Evolutionary conservation across 1,140 invertebrate genomes (phyloP), one percentile per base, ranked within the genome.

Genomic region (Caerostris extrusa): DNA sequence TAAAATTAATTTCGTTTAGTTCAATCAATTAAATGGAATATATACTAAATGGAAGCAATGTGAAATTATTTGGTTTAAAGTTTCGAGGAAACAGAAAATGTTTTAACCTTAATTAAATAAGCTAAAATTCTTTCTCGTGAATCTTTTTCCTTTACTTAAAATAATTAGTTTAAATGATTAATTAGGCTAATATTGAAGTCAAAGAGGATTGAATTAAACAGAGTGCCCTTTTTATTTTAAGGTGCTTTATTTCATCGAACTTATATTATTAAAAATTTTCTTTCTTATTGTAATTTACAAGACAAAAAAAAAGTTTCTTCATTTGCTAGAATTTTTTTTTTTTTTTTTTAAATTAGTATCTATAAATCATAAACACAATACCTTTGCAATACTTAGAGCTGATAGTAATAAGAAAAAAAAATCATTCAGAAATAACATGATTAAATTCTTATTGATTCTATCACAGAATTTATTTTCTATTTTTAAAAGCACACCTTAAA

Each of bases 81-180:
- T 50, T 50, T 53, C 53, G 7, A 12, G 71, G 34, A 7, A 50
- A 77, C 34, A 77, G 71, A 77, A 77, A 77, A 53, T 77, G 50
- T 77, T 50, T 77, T 50, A 77, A 12, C 50, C 50, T 77, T 77
- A 77, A 77, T 77, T 77, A 77, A 77, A 77, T 77, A 34, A 34
- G 34, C 12, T 7, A 77, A 77, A 77, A 77, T 50, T 77, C 71
- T 53, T 77, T 50, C 34, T 12, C 12, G 34, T 50, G 71, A 77
- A 12, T 77, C 50, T 77, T 34, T 50, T 12, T 50, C 8, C 71
- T 77, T 77, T 77, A 77, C 71, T 77, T 77, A 77, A 77, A 77
- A 77, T 77, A 77, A 77, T 77, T 77, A 77, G 71, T 4, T 77
- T 77, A 77, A 77, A 77, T 77, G 71, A 77, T 77, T 77, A 77